A percentile compares a stretch with the other conserved stretches of the same genome.
Conservation (phyloP, 2,888 invertebrate species). For the Xestia c-nigrum region DNA sequence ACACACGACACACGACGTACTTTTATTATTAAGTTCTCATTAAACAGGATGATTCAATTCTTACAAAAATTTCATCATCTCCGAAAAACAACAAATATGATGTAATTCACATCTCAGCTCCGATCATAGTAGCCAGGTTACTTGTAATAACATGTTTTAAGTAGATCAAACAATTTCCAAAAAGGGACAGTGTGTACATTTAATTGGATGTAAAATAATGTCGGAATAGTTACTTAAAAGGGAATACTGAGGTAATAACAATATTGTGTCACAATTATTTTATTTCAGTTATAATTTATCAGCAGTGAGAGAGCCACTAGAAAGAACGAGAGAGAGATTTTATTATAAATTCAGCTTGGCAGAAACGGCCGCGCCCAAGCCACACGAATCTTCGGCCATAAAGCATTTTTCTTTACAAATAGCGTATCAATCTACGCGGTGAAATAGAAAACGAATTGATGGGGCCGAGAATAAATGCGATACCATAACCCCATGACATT, state of each 20-base stretch:
- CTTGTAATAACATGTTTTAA: conserved; percentile 35
- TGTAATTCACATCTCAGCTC: conserved; percentile 21
- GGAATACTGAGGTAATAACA: not conserved
- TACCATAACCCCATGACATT: conserved; percentile 44
- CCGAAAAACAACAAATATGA: conserved; percentile 47
- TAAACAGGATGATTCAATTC: conserved; percentile 31
- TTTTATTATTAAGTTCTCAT: not conserved
- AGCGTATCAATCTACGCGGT: conserved; percentile 7
- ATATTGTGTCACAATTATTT: not conserved
- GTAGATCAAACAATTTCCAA: conserved; percentile 33
- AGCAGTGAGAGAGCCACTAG: not conserved
- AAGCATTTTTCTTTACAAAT: conserved; percentile 10
- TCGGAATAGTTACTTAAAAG: conserved; percentile 10
- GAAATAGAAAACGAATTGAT: conserved; percentile 36
- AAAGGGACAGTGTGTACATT: not conserved
- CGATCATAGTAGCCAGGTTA: conserved; percentile 1
- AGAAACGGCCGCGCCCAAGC: not conserved
- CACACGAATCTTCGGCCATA: conserved; percentile 4
- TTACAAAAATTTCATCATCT: conserved; percentile 38
- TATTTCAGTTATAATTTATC: not conserved
- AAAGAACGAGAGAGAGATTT: not conserved
- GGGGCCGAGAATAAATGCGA: conserved; percentile 32
- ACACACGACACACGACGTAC: no score
- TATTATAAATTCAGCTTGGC: not conserved
- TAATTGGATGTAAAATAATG: not conserved